Evolutionary conservation across 2,113 vertebrate species (phyloP).

Genomic region (Rattus rattus): DNA sequence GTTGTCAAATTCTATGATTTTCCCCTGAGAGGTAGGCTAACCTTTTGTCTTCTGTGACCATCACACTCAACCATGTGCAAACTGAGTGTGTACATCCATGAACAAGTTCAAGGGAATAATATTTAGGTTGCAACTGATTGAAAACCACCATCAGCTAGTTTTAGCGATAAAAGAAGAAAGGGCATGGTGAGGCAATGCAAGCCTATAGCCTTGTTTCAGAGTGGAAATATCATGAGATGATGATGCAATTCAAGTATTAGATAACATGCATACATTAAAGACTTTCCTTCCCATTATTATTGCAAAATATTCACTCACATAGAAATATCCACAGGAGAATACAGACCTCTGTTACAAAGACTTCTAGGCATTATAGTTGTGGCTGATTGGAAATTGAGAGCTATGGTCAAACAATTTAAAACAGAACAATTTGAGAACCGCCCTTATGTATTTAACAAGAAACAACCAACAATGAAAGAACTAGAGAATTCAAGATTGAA

Average conservation of each 20-base stretch:
- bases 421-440: not conserved
- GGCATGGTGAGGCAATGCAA: conserved; percentile 93
- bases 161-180: conserved; percentile 89
- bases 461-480: not conserved
- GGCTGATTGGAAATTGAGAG: not conserved
- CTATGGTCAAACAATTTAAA: not conserved
- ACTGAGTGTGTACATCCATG: not conserved
- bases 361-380: not conserved
- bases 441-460: not conserved
- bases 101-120: conserved; percentile 88
- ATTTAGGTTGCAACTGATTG: conserved; percentile 92
- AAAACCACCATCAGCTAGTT: conserved; percentile 87
- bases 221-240: not conserved
- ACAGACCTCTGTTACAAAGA: not conserved
- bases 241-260: not conserved
- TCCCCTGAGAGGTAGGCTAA: no score
- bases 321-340: not conserved
- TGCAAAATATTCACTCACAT: not conserved
- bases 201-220: conserved; percentile 46
- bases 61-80: not conserved
- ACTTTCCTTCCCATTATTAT: no score
- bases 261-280: not conserved
- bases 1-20: not conserved
- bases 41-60: not conserved
- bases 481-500: conserved; percentile 88